Evolutionary conservation across 2,888 invertebrate genomes (phyloP).

Genomic region (Acrocyrtus sp.): DNA sequence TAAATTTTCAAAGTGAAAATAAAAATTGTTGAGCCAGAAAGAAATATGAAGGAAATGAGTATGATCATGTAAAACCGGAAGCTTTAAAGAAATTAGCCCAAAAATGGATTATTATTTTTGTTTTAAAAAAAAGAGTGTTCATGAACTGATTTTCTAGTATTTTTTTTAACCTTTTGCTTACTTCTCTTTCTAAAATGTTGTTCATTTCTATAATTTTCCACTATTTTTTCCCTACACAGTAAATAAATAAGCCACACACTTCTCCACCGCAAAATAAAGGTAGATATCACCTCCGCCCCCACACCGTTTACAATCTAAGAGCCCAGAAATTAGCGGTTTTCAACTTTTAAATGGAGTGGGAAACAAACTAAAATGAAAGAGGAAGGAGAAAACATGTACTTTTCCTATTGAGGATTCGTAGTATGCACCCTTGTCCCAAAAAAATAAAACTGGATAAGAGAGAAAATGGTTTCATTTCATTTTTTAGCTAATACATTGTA

Average conservation of each 20-base stretch:
- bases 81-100: neutral
- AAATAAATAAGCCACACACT: no score
- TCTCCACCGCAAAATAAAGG: no score
- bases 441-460: no score
- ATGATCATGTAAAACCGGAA: neutral
- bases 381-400: neutral
- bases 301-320: no score
- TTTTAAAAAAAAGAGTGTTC: no score
- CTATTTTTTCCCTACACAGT: no score
- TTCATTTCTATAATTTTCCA: neutral
- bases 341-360: neutral
- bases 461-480: neutral
- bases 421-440: neutral
- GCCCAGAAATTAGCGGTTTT: neutral
- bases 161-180: neutral
- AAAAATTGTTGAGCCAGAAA: no score
- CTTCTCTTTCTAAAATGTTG: neutral
- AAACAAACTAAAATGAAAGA: neutral
- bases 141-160: no score
- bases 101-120: neutral
- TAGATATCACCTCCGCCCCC: no score
- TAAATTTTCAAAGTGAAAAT: no score
- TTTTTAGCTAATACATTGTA: neutral
- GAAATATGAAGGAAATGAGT: neutral
- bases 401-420: neutral